phyloP scores from a whole-genome alignment of 2,797 vertebrate species.

The Gadopsis marmoratus region DNA sequence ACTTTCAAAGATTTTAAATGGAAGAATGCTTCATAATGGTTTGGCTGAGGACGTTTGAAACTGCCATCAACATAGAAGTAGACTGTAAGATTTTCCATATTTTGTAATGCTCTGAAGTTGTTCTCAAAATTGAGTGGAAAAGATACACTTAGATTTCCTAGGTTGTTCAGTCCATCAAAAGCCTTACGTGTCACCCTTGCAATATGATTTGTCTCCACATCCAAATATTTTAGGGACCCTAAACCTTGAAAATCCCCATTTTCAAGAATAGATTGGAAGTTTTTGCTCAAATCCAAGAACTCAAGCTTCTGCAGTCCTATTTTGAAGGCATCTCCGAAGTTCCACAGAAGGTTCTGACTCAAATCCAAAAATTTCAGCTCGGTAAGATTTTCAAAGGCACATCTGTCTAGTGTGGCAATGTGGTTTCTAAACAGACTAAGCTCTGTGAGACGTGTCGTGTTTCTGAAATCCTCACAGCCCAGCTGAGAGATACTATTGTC shows the following conservation, averaged over 20 bases:
- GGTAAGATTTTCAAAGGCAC: constrained; percentile 16
- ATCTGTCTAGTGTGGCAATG: constrained; percentile 18
- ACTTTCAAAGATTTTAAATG: constrained; percentile 4
- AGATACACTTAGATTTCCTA: neutral
- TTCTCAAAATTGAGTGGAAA: neutral
- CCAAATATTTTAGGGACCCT: constrained; percentile 15
- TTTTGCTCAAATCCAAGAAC: constrained; percentile 31
- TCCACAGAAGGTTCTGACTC: constrained; percentile 5
- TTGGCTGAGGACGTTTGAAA: neutral
- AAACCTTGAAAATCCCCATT: constrained; percentile 20
- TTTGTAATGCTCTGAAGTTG: neutral
- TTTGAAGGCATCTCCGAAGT: constrained; percentile 3
- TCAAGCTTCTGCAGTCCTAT: neutral
- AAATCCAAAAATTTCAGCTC: constrained; percentile 25
- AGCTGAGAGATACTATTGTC: constrained; percentile 9
- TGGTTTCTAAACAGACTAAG: constrained; percentile 9
- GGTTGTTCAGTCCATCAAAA: constrained; percentile 21
- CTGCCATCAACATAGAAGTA: accelerated
- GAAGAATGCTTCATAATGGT: accelerated
- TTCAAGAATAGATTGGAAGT: accelerated
- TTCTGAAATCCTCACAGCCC: constrained; percentile 24
- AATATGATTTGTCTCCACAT: neutral
- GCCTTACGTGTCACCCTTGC: neutral
- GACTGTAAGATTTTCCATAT: constrained; percentile 27
- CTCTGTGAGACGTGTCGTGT: constrained; percentile 5